phyloP scores from a whole-genome alignment of 2,113 vertebrate genomes.

The Xyliphius kryptos region DNA sequence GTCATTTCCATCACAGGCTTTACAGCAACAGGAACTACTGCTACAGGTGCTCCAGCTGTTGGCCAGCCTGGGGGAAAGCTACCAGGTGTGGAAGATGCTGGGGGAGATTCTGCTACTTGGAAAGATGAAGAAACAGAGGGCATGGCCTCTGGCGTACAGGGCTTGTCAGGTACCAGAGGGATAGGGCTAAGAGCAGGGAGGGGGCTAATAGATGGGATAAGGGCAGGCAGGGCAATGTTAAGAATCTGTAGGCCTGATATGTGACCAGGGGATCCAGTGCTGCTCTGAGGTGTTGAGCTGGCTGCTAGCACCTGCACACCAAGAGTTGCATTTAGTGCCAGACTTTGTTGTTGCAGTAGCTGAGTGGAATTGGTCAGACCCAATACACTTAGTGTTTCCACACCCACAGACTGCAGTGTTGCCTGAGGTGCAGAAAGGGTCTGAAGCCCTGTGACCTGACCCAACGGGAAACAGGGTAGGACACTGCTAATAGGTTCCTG shows the following conservation, averaged over 20 bases:
- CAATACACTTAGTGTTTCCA: conserved; percentile 80
- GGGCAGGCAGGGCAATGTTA: conserved; percentile 82
- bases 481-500: conserved; percentile 71
- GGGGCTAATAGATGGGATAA: conserved; percentile 79
- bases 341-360: conserved; percentile 69
- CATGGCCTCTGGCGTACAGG: conserved; percentile 50
- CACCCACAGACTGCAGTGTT: conserved; percentile 64
- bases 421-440: conserved; percentile 62
- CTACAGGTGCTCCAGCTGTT: conserved; percentile 36
- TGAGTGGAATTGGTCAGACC: conserved; percentile 74
- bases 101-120: conserved; percentile 34
- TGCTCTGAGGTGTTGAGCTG: conserved; percentile 65
- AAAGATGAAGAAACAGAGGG: conserved; percentile 28
- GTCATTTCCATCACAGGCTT: conserved; percentile 34
- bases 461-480: conserved; percentile 82
- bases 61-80: conserved; percentile 27
- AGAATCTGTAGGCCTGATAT: conserved; percentile 85
- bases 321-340: conserved; percentile 77
- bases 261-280: conserved; percentile 64
- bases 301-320: conserved; percentile 85
- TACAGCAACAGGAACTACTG: conserved; percentile 22
- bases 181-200: conserved; percentile 58
- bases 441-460: conserved; percentile 77
- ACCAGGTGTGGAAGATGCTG: conserved; percentile 18
- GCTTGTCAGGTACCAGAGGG: conserved; percentile 42